These are phyloP conservation scores for Hapalemur alaotrensis DNA, from an alignment of 2,797 vertebrate species.

Conservation along the genomic window DNA sequence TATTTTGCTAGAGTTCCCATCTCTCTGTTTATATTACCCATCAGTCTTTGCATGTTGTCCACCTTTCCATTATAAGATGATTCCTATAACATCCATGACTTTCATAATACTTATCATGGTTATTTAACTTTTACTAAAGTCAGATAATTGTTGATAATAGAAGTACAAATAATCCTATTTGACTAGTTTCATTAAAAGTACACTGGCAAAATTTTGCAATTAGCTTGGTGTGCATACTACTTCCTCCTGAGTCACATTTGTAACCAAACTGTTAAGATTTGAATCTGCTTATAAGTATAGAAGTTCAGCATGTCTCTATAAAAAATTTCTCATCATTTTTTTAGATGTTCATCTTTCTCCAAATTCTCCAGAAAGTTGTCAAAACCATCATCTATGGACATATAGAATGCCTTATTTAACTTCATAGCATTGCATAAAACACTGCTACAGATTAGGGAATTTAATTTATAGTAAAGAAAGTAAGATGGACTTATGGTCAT, in stretches of 20 bases:
- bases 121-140: not conserved
- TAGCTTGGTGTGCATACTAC: not conserved
- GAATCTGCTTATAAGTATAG: not conserved
- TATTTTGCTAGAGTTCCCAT: not conserved
- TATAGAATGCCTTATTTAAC: not conserved
- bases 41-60: not conserved
- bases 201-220: not conserved
- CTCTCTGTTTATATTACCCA: not conserved
- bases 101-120: not conserved
- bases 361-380: not conserved
- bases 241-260: not conserved
- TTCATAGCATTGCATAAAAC: rapidly evolving
- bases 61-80: not conserved
- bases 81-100: not conserved
- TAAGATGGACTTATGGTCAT: not conserved
- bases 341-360: not conserved
- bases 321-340: not conserved
- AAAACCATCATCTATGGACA: not conserved
- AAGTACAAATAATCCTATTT: not conserved
- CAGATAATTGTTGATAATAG: not conserved
- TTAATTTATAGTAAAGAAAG: not conserved
- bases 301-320: not conserved
- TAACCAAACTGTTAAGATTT: not conserved
- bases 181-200: not conserved
- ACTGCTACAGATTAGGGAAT: not conserved